Base-by-base conservation (phyloP, 2,113 vertebrate genomes). In the Ceratotherium simum region DNA sequence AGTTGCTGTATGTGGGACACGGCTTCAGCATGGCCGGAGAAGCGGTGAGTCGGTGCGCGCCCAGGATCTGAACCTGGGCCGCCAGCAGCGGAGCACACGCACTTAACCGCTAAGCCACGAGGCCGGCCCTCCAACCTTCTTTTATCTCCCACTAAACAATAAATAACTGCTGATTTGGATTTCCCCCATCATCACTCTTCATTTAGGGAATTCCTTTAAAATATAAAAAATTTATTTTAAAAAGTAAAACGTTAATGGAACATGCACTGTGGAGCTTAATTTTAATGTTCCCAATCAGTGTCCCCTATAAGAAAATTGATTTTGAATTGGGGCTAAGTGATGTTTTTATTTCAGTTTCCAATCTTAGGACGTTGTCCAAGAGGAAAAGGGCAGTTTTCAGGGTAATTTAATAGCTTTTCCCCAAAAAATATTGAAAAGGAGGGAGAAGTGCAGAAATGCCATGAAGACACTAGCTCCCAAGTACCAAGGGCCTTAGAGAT, bases 181-280 rank as follows among this genome's bases (percentile, higher is more conserved):
- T 76, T 90, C 73, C n/a, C 25, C 80, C 65, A 94, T 97, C 25
- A 91, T 97, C 94, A 90, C 27, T 62, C 90, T 78, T 29, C 83
- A 97, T 97, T 76, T 69, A 92, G 11, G 2, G 0, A 96, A 81
- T 97, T 95, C 65, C 72, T 93, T 91, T 89, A 91, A 95, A 92
- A 94, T 51, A 48, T 69, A 75, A 76, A 54, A 60, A 25, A 58
- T 82, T 14, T 51, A 33, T 86, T 89, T 86, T 83, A 69, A 78
- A 10, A 93, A 56, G 79, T 62, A 67, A 62, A 90, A 88, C 56
- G 70, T 29, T 36, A 62, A 65, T 72, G 39, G 39, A 39, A 72
- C 17, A 2, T 90, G 6, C 56, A 42, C 33, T 85, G 6, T 78
- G 58, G 70, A 96, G 86, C 78, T 92, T 94, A 62, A 67, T 90